Base-by-base conservation (phyloP, 2,797 vertebrate species). In the Ambastaia sidthimunki region DNA sequence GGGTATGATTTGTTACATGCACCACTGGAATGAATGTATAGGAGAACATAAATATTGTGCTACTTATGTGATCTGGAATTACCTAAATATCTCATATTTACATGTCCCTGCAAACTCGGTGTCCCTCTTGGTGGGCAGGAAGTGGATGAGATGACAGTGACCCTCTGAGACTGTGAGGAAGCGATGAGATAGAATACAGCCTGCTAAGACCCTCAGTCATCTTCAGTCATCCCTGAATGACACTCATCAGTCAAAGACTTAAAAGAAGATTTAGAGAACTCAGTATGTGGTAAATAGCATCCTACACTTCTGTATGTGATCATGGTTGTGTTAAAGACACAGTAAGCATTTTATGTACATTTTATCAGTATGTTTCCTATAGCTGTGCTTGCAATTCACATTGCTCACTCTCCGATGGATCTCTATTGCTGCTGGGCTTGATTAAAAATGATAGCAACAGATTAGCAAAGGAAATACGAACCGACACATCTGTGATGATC, bases 221-320 rank as follows among this genome's bases (percentile, higher is more conserved):
- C 78, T 47, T n/a, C 41, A 71, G 62, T 82, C 60, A 72, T 69
- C 37, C 57, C 44, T 65, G 74, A 41, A 75, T 55, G 68, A 62
- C 69, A 78, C 52, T 70, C 66, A 83, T 83, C 77, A 83, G 55
- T 13, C 62, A 67, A n/a, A 12, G 25, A n/a, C 15, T 12, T 69
- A 54, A 63, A 72, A 48, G 25, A 19, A 52, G 37, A 34, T 76
- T 15, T 67, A 34, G 18, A 41, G 44, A 60, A 25, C 55, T 31
- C 37, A 50, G 28, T 7, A 12, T 34, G 44, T 78, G 76, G 19
- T 47, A 3, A 15, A 25, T 44, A 15, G n/a, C 10, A 67, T 4
- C 59, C n/a, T 25, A 13, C 54, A 31, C 10, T 18, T 66, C 15
- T 50, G 55, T 3, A 50, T 78, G 19, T 16, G 16, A n/a, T 31